Conservation (phyloP, 2,113 vertebrate genomes). For the Calidris pygmaea region DNA sequence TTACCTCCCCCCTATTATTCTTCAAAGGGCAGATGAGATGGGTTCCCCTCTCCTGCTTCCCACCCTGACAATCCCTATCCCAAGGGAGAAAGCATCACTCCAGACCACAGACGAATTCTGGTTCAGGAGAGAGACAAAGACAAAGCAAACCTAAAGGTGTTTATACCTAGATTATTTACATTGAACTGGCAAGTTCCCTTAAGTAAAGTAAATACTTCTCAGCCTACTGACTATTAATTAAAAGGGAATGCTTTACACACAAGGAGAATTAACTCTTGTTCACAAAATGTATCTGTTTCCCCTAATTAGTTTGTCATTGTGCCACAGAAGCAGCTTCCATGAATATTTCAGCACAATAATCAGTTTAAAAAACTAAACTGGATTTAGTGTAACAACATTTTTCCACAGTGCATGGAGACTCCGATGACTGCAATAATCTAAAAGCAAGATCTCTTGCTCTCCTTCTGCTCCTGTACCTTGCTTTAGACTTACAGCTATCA, state of each 20-base stretch:
- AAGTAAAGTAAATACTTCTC: neutral
- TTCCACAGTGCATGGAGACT: neutral
- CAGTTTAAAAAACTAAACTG: neutral
- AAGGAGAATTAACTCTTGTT: neutral
- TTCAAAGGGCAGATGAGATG: neutral
- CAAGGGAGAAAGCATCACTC: neutral
- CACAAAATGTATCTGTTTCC: neutral
- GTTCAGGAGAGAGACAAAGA: neutral
- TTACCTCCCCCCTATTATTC: neutral
- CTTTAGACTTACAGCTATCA: neutral
- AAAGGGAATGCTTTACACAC: constrained; percentile 4
- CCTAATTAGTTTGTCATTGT: neutral
- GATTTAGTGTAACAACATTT: neutral
- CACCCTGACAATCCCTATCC: rapidly evolving
- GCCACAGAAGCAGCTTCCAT: neutral
- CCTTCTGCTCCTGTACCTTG: neutral
- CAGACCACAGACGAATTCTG: neutral
- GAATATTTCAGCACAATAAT: constrained; percentile 22
- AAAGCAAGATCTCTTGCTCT: neutral
- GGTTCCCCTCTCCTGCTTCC: neutral
- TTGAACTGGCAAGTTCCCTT: neutral
- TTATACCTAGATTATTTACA: neutral
- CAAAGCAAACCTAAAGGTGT: neutral
- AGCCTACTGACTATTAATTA: neutral
- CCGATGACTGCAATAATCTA: neutral